phyloP scores from a whole-genome alignment of 2,888 invertebrate genomes.

The Emesis castigata region DNA sequence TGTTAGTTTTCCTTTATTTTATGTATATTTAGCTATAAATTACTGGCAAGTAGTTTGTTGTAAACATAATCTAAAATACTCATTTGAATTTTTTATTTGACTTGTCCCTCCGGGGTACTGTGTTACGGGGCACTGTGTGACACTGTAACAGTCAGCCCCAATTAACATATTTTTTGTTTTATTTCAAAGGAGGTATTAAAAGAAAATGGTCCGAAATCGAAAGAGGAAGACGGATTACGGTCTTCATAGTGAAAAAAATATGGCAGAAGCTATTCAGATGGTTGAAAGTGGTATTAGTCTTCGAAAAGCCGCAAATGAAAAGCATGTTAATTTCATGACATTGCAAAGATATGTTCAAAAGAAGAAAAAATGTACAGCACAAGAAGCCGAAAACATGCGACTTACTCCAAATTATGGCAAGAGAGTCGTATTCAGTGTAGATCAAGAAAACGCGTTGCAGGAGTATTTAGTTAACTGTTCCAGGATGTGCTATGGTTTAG shows the following conservation, averaged over 20 bases:
- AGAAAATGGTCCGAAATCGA: constrained; percentile 18
- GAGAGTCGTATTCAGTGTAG: constrained; percentile 23
- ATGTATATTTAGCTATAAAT: too few species aligned
- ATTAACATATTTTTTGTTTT: too few species aligned
- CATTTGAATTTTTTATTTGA: not conserved
- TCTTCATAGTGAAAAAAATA: constrained; percentile 44
- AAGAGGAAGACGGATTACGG: constrained; percentile 48
- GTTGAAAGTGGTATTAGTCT: constrained; percentile 39
- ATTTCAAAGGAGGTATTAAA: too few species aligned
- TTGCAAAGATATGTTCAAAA: constrained; percentile 30
- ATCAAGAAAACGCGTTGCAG: constrained; percentile 31
- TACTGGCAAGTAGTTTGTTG: too few species aligned
- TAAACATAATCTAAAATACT: too few species aligned
- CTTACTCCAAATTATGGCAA: constrained; percentile 43
- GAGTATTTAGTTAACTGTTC: constrained; percentile 33
- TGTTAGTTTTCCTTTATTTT: too few species aligned
- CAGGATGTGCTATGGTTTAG: not conserved
- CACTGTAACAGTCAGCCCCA: too few species aligned
- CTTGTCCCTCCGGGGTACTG: not conserved
- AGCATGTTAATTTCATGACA: constrained; percentile 32
- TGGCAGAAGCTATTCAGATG: constrained; percentile 36
- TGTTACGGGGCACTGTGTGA: not conserved
- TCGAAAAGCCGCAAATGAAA: constrained; percentile 29
- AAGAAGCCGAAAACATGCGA: constrained; percentile 20
- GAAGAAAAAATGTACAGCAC: constrained; percentile 9